Evolutionary conservation across 2,797 vertebrate genomes (phyloP).

Genomic region (Acrocephalus scirpaceus): DNA sequence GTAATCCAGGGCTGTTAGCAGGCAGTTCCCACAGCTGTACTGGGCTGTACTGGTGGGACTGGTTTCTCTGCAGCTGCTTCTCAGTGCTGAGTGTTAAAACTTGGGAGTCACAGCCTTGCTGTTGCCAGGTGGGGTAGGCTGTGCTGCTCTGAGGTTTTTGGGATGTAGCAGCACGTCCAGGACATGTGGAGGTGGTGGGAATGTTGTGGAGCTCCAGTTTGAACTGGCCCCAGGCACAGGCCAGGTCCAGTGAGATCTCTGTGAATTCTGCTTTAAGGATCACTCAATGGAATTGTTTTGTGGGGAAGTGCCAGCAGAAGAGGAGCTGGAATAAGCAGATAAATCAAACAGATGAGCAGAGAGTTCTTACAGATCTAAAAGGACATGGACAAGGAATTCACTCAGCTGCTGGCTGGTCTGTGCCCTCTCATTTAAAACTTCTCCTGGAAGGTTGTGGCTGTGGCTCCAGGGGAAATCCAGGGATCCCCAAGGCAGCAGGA

Average conservation of each 20-base stretch:
- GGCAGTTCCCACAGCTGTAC: not conserved
- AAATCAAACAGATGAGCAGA: not conserved
- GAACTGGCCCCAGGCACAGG: not conserved
- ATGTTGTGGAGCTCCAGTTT: not conserved
- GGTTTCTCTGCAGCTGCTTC: not conserved
- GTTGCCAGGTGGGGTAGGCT: not conserved
- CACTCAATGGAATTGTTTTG: not conserved
- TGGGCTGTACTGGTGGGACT: not conserved
- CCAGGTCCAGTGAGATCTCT: not conserved
- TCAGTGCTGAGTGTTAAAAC: not conserved
- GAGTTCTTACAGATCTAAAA: not conserved
- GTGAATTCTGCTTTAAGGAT: not conserved
- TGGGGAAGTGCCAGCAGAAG: not conserved
- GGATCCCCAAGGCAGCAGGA: not conserved
- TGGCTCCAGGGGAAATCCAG: not conserved
- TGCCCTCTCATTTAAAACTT: not conserved
- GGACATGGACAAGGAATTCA: accelerated
- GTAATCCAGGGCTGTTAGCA: not conserved
- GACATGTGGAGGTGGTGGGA: not conserved
- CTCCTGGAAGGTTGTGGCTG: not conserved
- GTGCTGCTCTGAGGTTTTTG: not conserved
- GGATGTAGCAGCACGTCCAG: not conserved
- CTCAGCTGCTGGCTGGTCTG: not conserved
- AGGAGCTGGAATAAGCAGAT: not conserved
- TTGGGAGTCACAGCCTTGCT: not conserved